Evolutionary conservation across 2,113 vertebrate species (phyloP).

Genomic region (Calypte anna): DNA sequence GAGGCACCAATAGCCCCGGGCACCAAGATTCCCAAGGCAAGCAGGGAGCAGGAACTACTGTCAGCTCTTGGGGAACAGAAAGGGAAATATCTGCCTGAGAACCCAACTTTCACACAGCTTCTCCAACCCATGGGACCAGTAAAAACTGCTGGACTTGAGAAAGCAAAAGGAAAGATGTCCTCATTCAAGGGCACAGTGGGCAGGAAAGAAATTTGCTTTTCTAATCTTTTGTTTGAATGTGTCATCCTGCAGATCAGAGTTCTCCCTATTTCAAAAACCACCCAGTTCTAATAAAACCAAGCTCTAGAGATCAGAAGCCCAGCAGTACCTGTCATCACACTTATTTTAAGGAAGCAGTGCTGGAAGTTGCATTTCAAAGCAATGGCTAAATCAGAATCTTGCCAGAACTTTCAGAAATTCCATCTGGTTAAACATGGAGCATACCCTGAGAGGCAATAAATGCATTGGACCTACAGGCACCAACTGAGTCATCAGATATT

Average conservation of each 20-base stretch:
- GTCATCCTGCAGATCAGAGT: not conserved
- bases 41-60: not conserved
- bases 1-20: not conserved
- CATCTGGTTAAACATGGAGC: not conserved
- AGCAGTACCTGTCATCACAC: not conserved
- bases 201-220: not conserved
- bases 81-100: not conserved
- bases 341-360: not conserved
- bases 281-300: not conserved
- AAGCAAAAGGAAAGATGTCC: not conserved
- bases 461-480: not conserved
- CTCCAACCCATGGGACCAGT: not conserved
- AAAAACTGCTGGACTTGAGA: not conserved
- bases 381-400: not conserved
- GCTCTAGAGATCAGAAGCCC: not conserved
- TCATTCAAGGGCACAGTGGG: not conserved
- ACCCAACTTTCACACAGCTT: not conserved
- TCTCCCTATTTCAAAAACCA: not conserved
- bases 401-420: not conserved
- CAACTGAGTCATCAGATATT: not conserved
- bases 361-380: not conserved
- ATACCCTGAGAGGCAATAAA: not conserved
- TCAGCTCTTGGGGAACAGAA: not conserved
- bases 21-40: not conserved
- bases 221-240: not conserved